Evolutionary conservation across 2,888 invertebrate species (phyloP).

Genomic region (Tigriopus californicus): DNA sequence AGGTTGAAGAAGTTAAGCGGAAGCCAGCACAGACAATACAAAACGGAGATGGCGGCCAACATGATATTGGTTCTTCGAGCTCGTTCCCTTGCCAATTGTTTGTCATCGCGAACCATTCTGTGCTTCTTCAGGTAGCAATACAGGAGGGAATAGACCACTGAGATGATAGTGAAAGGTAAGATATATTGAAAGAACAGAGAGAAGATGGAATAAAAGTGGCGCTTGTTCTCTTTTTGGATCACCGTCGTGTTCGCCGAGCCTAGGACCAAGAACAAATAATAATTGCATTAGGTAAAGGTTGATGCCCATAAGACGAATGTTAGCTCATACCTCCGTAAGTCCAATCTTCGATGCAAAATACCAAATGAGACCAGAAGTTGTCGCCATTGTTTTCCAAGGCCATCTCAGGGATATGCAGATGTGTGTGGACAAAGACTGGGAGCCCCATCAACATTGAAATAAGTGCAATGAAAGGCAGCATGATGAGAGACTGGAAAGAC

Average conservation of each 20-base stretch:
- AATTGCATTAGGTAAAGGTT: too few species aligned
- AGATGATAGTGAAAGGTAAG: neutral
- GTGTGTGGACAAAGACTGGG: slow-evolving; percentile 1
- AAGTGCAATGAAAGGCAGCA: neutral
- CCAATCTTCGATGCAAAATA: neutral
- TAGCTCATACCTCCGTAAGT: too few species aligned
- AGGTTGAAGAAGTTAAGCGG: slow-evolving; percentile 73
- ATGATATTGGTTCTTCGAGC: slow-evolving; percentile 71
- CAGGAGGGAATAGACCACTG: neutral
- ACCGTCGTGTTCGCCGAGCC: too few species aligned
- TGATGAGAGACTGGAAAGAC: too few species aligned
- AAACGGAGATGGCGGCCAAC: slow-evolving; percentile 60
- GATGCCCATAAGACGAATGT: too few species aligned
- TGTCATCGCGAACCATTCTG: too few species aligned
- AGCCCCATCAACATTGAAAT: neutral
- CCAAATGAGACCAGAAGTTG: neutral
- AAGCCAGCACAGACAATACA: slow-evolving; percentile 76
- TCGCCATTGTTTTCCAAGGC: too few species aligned
- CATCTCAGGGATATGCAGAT: neutral
- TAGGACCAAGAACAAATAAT: too few species aligned
- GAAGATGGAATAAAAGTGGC: neutral
- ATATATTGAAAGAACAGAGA: neutral
- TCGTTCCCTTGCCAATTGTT: slow-evolving; percentile 30
- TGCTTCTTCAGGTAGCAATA: neutral
- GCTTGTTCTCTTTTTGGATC: too few species aligned